Conservation (phyloP, 2,797 vertebrate genomes). For the Falco rusticolus region DNA sequence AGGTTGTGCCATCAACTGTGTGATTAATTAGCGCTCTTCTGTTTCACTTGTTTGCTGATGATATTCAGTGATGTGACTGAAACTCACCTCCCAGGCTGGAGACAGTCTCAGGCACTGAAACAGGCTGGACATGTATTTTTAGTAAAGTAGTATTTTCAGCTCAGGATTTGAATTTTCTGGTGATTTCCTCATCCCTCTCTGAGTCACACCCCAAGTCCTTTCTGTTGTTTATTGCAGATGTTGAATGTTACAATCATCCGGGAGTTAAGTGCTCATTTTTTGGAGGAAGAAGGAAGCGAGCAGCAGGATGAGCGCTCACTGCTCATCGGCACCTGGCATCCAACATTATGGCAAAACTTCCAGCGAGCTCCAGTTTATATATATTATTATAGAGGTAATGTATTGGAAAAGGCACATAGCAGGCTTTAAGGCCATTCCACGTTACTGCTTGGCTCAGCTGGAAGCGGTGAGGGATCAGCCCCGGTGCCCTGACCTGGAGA, state of each 20-base stretch:
- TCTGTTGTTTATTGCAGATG: background rate
- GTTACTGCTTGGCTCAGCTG: background rate
- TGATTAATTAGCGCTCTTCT: slow-evolving; percentile 40
- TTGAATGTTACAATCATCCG: background rate
- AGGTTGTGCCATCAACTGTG: background rate
- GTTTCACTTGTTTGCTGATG: background rate
- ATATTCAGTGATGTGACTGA: slow-evolving; percentile 11
- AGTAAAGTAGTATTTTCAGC: background rate
- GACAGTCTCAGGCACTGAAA: background rate
- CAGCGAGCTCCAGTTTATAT: background rate
- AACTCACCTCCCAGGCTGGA: background rate
- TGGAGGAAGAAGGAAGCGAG: background rate
- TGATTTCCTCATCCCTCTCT: background rate
- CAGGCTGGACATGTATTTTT: background rate
- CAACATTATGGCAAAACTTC: background rate
- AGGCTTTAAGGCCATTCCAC: background rate
- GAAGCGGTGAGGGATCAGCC: background rate
- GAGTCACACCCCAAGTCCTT: background rate
- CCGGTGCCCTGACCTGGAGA: background rate
- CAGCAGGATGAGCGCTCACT: background rate
- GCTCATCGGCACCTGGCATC: background rate
- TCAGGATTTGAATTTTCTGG: slow-evolving; percentile 1
- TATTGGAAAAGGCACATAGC: background rate
- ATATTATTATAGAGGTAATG: background rate
- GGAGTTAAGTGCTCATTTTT: background rate